phyloP scores from a whole-genome alignment of 2,797 vertebrate species.

The Hybognathus amarus region DNA sequence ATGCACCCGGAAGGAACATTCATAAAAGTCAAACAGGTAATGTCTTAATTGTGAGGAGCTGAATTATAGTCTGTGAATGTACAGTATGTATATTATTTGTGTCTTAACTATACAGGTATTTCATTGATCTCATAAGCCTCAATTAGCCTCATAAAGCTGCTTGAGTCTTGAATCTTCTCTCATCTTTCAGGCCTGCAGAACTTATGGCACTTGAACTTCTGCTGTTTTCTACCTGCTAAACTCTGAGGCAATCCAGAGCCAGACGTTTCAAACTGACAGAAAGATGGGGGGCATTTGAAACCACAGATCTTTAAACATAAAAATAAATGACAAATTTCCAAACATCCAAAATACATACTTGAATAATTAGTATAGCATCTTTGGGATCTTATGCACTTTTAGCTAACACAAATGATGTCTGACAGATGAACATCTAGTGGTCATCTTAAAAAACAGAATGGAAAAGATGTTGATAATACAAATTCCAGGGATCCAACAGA shows the following conservation, averaged over 20 bases:
- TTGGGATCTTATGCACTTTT: not conserved
- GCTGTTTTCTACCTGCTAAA: constrained; percentile 45
- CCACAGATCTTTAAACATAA: not conserved
- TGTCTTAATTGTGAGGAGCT: too few relatives aligned
- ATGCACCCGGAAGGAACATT: too few relatives aligned
- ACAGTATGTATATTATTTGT: not conserved
- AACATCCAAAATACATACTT: not conserved
- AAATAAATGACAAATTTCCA: constrained; percentile 12
- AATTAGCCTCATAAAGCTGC: not conserved
- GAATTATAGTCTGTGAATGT: too few relatives aligned
- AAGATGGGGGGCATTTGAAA: constrained; percentile 13
- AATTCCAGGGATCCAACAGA: constrained; percentile 12
- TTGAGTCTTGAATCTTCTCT: not conserved
- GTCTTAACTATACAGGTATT: not conserved
- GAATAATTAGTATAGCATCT: not conserved
- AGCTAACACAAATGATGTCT: not conserved
- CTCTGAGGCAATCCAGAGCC: constrained; percentile 20
- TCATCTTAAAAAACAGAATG: constrained; percentile 7
- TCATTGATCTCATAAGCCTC: not conserved
- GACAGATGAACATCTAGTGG: not conserved
- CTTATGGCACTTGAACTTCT: not conserved
- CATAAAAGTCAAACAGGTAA: too few relatives aligned
- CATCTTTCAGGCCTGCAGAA: too few relatives aligned
- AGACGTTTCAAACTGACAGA: constrained; percentile 31
- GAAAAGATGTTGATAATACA: not conserved